Base-by-base conservation (phyloP, 1,140 invertebrate genomes). In the Pinna nobilis region DNA sequence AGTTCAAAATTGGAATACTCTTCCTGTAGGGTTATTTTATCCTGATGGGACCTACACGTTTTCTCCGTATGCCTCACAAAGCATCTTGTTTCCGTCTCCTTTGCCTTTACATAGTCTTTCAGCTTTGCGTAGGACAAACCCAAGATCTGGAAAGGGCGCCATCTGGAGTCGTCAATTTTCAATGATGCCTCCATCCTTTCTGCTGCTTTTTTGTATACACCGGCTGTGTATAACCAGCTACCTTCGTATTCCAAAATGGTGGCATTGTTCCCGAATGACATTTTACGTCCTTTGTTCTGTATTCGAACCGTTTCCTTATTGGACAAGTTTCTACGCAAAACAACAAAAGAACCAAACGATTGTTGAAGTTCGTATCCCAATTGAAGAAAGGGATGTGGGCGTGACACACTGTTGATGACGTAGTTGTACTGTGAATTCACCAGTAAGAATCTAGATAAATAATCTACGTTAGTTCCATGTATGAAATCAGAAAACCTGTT, bases 161-260 rank as follows among this genome's bases (percentile, higher is more conserved):
- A 57, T 49, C 71, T 63, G 30, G 64, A 47, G 13, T 51, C 55
- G 60, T 53, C 61, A 3, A 65, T 13, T 39, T 70, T 33, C 6
- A 80, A 44, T 18, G 65, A 68, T 25, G 30, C 32, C 37, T 70
- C 69, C 18, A 66, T 49, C 18, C 75, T 66, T 15, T 72, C 64
- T 4, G 68, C 64, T 9, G 66, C 69, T 50, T 72, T 71, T 1
- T 51, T 15, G 51, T 75, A 80, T 18, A 72, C 28, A 25, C 70
- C 71, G 13, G 69, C 67, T 3, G 74, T 75, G 32, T 69, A 74
- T 20, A 80, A 55, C 78, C 74, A 77, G 49, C 64, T 77, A 2
- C 71, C 72, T 71, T 80, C 78, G 37, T 80, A 77, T 32, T 80
- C 78, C 9, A 80, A 30, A 9, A 77, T 39, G 30, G 72, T 77